These are phyloP conservation scores for Acanthoscelides obtectus DNA, from an alignment of 2,888 invertebrate genomes.

Conservation along the genomic window DNA sequence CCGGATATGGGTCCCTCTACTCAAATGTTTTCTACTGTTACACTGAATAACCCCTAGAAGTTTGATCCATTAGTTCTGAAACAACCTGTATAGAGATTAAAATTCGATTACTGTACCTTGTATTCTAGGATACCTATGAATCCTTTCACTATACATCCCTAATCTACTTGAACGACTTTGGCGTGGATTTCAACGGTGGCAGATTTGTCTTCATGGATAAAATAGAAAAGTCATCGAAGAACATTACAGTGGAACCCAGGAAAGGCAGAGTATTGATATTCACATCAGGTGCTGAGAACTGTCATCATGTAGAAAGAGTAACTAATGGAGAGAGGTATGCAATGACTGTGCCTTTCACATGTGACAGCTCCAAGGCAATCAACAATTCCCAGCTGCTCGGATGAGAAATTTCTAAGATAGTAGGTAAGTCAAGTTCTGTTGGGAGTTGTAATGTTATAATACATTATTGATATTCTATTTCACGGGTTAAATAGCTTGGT, in stretches of 20 bases:
- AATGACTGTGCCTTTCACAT: slow-evolving; percentile 79
- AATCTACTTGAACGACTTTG: slow-evolving; percentile 72
- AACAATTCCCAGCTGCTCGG: slow-evolving; percentile 48
- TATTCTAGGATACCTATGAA: slow-evolving; percentile 72
- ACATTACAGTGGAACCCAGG: slow-evolving; percentile 71
- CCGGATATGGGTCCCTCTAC: too few relatives aligned
- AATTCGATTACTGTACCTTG: slow-evolving; percentile 9
- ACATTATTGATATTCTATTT: too few relatives aligned
- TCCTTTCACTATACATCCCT: slow-evolving; percentile 85
- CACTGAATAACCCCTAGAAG: too few relatives aligned
- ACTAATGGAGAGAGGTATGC: slow-evolving; percentile 72
- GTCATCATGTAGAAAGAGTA: slow-evolving; percentile 77
- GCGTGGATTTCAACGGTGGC: slow-evolving; percentile 75
- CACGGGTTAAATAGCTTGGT: too few relatives aligned
- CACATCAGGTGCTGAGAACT: slow-evolving; percentile 83
- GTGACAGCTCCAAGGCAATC: slow-evolving; percentile 61
- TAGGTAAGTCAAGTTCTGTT: too few relatives aligned
- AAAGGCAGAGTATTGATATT: slow-evolving; percentile 77
- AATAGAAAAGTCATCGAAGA: slow-evolving; percentile 52
- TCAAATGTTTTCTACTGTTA: too few relatives aligned
- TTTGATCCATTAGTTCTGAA: too few relatives aligned
- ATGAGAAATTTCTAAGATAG: too few relatives aligned
- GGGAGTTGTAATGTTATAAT: too few relatives aligned
- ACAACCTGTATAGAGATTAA: too few relatives aligned
- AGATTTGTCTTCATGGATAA: slow-evolving; percentile 72